Conservation (phyloP, 2,797 vertebrate genomes). For the Manis pentadactyla region DNA sequence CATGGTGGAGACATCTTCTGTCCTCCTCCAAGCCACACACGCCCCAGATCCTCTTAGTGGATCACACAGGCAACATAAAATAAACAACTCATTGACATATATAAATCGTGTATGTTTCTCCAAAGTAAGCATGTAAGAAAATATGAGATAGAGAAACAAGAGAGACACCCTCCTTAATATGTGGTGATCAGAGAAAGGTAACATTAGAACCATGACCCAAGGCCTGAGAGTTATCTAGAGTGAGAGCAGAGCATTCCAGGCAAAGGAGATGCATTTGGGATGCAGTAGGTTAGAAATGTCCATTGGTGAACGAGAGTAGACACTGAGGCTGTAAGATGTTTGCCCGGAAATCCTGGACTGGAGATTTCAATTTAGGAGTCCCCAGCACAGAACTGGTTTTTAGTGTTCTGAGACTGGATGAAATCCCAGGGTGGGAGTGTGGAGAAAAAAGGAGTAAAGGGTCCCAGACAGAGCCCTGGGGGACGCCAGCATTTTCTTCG, state of each 20-base stretch:
- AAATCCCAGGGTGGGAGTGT: not conserved
- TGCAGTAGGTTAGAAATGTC: not conserved
- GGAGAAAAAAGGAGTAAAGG: not conserved
- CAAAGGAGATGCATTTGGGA: too few species aligned
- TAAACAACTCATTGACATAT: not conserved
- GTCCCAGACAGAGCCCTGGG: not conserved
- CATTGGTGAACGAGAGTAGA: fast-evolving
- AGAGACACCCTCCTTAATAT: fast-evolving
- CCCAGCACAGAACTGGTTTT: not conserved
- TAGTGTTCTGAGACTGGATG: not conserved
- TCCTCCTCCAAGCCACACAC: not conserved
- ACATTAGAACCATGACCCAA: not conserved
- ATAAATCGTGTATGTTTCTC: not conserved
- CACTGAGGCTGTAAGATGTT: not conserved
- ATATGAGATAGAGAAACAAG: not conserved
- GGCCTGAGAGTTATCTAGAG: not conserved
- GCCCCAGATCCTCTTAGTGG: not conserved
- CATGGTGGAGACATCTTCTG: too few species aligned
- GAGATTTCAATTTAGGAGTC: not conserved
- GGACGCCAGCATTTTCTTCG: fast-evolving
- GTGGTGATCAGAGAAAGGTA: not conserved
- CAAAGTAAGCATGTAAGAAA: not conserved
- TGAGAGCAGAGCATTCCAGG: fast-evolving
- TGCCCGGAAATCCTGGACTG: not conserved
- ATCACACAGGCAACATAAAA: not conserved